phyloP scores from a whole-genome alignment of 1,140 invertebrate genomes.

The Lerema accius region DNA sequence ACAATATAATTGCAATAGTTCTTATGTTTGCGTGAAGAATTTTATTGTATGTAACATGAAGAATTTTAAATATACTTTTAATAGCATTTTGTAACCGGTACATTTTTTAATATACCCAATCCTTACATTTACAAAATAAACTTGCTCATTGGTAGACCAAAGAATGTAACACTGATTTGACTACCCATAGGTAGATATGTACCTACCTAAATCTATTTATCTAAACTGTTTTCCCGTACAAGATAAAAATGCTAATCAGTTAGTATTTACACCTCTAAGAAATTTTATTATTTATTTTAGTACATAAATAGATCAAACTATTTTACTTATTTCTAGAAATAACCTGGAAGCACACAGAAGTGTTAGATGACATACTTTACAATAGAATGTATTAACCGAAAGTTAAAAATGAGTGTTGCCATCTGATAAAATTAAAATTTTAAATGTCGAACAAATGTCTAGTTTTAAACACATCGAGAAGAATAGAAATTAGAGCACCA shows the following conservation, averaged over 20 bases:
- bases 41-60: no score
- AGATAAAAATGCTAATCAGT: conserved; percentile 55
- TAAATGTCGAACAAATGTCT: no score
- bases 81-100: no score
- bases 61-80: no score
- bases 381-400: conserved; percentile 5
- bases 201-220: background rate
- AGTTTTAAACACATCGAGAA: no score
- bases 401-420: background rate
- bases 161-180: background rate
- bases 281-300: conserved; percentile 18
- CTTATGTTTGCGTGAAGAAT: no score
- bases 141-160: no score
- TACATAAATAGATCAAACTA: conserved; percentile 14
- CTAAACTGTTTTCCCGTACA: conserved; percentile 9
- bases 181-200: background rate
- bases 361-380: conserved; percentile 29
- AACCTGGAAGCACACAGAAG: conserved; percentile 62
- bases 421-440: background rate
- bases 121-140: no score
- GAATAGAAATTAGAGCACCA: no score
- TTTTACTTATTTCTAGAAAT: conserved; percentile 43
- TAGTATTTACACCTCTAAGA: conserved; percentile 47
- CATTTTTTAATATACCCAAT: no score
- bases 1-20: no score